A percentile compares a stretch with the other conserved stretches of the same genome.
phyloP scores from a whole-genome alignment of 2,113 vertebrate species.

The Grammomys surdaster region DNA sequence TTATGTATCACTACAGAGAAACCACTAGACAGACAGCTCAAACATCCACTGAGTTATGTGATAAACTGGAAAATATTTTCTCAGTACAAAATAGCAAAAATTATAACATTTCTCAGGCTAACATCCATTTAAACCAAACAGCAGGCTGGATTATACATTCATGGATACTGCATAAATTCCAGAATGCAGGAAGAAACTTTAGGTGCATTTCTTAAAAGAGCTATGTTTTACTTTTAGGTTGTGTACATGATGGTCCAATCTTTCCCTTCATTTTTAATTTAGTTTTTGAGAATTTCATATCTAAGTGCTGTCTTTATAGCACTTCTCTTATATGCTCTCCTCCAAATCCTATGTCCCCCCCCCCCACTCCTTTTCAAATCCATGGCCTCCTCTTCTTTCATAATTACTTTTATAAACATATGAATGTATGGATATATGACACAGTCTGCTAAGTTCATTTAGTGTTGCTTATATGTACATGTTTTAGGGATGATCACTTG shows the following conservation, averaged over 20 bases:
- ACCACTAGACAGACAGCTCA: neutral
- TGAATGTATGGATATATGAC: neutral
- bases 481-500: neutral
- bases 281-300: neutral
- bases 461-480: neutral
- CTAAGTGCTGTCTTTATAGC: neutral
- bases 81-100: neutral
- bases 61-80: neutral
- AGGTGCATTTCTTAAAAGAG: neutral
- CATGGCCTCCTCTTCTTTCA: neutral
- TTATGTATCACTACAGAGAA: neutral
- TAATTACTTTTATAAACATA: neutral
- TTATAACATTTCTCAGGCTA: neutral
- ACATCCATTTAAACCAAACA: neutral
- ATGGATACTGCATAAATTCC: neutral
- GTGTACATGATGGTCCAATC: neutral
- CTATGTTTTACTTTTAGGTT: neutral
- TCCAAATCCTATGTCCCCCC: neutral
- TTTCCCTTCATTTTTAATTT: neutral
- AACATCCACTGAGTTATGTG: neutral
- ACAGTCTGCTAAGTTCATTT: neutral
- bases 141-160: neutral
- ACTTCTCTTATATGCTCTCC: neutral
- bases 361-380: neutral
- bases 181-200: neutral